phyloP scores from a whole-genome alignment of 2,888 invertebrate species.

The Cryptophagus acutangulus region DNA sequence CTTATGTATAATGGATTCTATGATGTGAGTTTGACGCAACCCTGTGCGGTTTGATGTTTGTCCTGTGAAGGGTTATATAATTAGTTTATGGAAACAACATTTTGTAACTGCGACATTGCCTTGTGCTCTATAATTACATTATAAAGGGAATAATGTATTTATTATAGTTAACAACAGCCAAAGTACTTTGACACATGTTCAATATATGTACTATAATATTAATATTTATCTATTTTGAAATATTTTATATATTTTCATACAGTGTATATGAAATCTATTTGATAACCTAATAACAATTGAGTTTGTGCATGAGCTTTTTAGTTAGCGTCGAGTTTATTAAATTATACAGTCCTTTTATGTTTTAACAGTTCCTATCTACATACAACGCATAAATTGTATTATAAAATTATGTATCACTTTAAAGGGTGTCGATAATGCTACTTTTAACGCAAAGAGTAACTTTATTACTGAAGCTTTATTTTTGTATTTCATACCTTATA shows the following conservation, averaged over 20 bases:
- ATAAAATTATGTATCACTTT: conserved; percentile 42
- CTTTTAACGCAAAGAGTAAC: conserved; percentile 34
- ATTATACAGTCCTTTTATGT: conserved; percentile 42
- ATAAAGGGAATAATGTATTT: conserved; percentile 34
- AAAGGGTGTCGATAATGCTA: conserved; percentile 41
- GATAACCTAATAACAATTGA: conserved; percentile 22
- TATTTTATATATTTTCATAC: neutral
- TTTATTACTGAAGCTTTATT: conserved; percentile 17
- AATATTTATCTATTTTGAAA: too few relatives aligned
- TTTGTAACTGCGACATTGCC: conserved; percentile 31
- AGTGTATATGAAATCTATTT: too few relatives aligned
- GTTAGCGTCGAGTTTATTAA: conserved; percentile 34
- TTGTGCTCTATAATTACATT: conserved; percentile 31
- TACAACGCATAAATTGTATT: conserved; percentile 42
- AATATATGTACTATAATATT: too few relatives aligned
- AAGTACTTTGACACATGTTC: conserved; percentile 23
- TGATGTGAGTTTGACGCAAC: conserved; percentile 25
- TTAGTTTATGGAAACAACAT: conserved; percentile 41
- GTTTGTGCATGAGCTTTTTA: conserved; percentile 43
- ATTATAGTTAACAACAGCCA: conserved; percentile 33
- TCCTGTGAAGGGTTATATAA: conserved; percentile 38
- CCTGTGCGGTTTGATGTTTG: conserved; percentile 36
- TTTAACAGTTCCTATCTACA: conserved; percentile 39
- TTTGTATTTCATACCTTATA: conserved; percentile 1
- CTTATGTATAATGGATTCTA: conserved; percentile 1